phyloP scores from a whole-genome alignment of 2,888 invertebrate genomes.

The Suillia variegata region DNA sequence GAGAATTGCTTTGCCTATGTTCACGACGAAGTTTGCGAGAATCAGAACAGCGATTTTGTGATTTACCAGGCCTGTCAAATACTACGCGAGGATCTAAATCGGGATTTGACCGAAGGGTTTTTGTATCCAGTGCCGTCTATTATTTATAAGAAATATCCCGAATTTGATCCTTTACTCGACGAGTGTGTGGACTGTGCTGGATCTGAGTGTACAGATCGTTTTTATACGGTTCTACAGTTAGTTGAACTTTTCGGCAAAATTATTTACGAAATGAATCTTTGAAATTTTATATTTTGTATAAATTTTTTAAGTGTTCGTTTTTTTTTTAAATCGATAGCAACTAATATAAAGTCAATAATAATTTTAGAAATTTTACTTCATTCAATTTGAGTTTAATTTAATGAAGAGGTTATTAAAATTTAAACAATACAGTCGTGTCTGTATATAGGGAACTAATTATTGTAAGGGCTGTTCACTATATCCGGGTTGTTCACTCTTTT shows the following conservation, averaged over 20 bases:
- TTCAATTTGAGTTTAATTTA: too few species aligned
- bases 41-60: constrained; percentile 81
- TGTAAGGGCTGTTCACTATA: too few species aligned
- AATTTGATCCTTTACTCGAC: constrained; percentile 33
- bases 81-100: constrained; percentile 44
- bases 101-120: constrained; percentile 39
- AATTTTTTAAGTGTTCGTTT: background rate
- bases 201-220: constrained; percentile 36
- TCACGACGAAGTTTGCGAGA: constrained; percentile 72
- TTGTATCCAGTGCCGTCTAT: constrained; percentile 35
- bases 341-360: too few species aligned
- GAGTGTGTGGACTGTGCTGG: constrained; percentile 43
- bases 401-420: too few species aligned
- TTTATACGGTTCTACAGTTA: constrained; percentile 33
- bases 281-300: background rate
- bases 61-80: constrained; percentile 75
- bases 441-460: too few species aligned
- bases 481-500: too few species aligned
- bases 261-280: background rate
- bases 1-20: constrained; percentile 75
- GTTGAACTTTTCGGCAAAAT: constrained; percentile 25
- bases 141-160: constrained; percentile 17
- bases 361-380: too few species aligned
- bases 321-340: too few species aligned
- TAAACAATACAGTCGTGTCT: too few species aligned